Conservation (phyloP, 2,113 vertebrate species). For the Delphinapterus leucas region DNA sequence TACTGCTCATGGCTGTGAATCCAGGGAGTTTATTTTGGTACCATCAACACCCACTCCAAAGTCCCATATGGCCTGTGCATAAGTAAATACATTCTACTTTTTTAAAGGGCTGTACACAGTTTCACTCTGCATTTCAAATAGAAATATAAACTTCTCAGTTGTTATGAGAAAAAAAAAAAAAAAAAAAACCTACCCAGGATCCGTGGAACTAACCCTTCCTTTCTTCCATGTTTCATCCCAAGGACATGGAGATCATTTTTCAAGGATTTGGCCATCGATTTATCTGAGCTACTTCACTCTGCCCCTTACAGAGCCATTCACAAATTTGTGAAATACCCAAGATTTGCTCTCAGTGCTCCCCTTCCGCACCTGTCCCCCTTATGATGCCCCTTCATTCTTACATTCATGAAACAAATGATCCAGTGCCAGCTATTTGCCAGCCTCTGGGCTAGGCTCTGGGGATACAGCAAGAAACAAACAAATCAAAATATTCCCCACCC, state of each 20-base stretch:
- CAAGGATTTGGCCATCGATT: not conserved
- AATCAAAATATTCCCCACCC: not conserved
- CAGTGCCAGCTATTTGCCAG: not conserved
- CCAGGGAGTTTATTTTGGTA: slow-evolving; percentile 58
- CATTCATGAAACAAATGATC: not conserved
- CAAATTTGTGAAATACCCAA: not conserved
- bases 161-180: not conserved
- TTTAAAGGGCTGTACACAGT: slow-evolving; percentile 40
- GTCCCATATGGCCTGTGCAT: not conserved
- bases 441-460: not conserved
- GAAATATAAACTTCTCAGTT: slow-evolving; percentile 36
- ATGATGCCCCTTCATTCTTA: not conserved
- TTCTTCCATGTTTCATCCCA: not conserved
- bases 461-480: not conserved
- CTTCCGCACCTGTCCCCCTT: not conserved
- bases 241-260: not conserved
- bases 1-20: slow-evolving; percentile 44
- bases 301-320: not conserved
- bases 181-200: not conserved
- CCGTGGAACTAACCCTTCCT: not conserved
- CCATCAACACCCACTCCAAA: slow-evolving; percentile 59
- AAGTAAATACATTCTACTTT: slow-evolving; percentile 51
- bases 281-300: not conserved
- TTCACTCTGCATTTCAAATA: slow-evolving; percentile 54
- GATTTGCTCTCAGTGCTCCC: not conserved